Percentiles rank a stretch among this genome's conserved stretches.
phyloP scores from a whole-genome alignment of 2,797 vertebrate genomes.

The Alcedo atthis region DNA sequence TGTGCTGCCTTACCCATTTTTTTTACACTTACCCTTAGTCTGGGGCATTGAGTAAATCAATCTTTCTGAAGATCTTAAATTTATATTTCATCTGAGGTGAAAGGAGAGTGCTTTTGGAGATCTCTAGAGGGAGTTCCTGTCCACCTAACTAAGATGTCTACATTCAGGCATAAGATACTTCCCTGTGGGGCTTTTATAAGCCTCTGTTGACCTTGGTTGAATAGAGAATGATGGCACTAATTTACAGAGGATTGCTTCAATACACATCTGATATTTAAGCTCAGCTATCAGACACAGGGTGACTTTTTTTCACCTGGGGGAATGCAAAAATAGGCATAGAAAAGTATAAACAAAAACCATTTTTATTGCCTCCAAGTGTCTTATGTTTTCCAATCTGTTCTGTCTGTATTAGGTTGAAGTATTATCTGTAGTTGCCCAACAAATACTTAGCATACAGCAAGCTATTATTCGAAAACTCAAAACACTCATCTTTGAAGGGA shows the following conservation, averaged over 20 bases:
- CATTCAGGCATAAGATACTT: neutral
- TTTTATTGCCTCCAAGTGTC: neutral
- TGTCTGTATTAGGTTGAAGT: conserved; percentile 88
- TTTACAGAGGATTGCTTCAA: neutral
- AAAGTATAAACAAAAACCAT: neutral
- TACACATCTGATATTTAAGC: neutral
- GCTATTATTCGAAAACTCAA: conserved; percentile 87
- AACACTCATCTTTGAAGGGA: conserved; percentile 91
- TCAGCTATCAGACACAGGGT: neutral
- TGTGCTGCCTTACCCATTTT: neutral
- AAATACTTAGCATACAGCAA: conserved; percentile 94
- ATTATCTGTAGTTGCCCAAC: conserved; percentile 94
- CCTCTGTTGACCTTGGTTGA: neutral
- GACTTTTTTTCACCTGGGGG: neutral
- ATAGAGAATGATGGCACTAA: neutral
- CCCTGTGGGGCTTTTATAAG: neutral
- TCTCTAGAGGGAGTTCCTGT: conserved; percentile 57
- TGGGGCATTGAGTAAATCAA: neutral
- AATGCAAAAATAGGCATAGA: neutral
- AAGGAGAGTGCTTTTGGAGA: neutral
- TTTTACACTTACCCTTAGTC: neutral
- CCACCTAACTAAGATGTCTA: neutral
- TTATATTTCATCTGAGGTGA: neutral
- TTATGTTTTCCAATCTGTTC: neutral
- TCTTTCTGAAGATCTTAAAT: neutral